phyloP scores from a whole-genome alignment of 2,888 invertebrate genomes.

The Empis livida region DNA sequence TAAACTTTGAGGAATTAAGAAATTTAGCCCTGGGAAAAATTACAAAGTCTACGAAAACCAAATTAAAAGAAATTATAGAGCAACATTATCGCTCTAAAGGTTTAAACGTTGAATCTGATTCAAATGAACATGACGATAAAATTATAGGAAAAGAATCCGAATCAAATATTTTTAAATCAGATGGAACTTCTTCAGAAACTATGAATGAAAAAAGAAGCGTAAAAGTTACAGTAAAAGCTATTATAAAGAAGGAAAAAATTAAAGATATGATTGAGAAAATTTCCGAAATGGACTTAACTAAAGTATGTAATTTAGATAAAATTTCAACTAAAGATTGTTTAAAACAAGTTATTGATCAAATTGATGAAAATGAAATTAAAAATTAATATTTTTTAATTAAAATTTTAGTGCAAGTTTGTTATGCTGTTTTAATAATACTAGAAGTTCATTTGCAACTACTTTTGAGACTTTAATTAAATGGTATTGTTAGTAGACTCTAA shows the following conservation, averaged over 20 bases:
- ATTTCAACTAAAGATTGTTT: conserved; percentile 38
- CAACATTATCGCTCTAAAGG: conserved; percentile 29
- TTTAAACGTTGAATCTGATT: conserved; percentile 26
- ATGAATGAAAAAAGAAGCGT: conserved; percentile 5
- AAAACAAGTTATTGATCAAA: conserved; percentile 36
- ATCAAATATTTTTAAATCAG: background rate
- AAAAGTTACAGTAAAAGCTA: conserved; percentile 26
- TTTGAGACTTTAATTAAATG: no score
- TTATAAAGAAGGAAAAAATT: conserved; percentile 33
- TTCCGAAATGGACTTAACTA: conserved; percentile 34
- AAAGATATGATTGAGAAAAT: conserved; percentile 38
- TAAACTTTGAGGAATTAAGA: conserved; percentile 28
- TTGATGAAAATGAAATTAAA: conserved; percentile 27
- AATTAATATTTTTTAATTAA: background rate
- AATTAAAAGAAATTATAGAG: conserved; percentile 27
- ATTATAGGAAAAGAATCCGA: background rate
- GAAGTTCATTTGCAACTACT: no score
- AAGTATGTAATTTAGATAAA: conserved; percentile 38
- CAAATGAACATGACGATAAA: conserved; percentile 12
- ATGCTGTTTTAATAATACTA: no score
- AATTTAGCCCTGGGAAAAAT: conserved; percentile 28
- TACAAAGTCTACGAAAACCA: conserved; percentile 27
- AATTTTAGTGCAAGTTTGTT: no score
- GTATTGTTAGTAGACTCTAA: no score
- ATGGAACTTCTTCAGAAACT: conserved; percentile 9